These are phyloP conservation scores for Gorsachius goisagi DNA, from an alignment of 2,113 vertebrate species.

Conservation along the genomic window DNA sequence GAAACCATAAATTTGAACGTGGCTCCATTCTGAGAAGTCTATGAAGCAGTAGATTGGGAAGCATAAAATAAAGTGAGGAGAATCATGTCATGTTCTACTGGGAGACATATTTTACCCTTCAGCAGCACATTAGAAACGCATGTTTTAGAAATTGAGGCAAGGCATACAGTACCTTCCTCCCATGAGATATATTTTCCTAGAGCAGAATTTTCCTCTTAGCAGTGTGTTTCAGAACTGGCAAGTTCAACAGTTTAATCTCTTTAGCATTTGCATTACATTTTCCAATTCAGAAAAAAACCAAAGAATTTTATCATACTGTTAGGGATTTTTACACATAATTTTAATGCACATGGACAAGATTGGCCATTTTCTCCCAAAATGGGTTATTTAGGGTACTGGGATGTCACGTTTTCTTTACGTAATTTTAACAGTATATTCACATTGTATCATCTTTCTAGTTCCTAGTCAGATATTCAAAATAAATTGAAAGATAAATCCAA, in stretches of 20 bases:
- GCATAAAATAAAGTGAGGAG: constrained; percentile 53
- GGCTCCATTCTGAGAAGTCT: constrained; percentile 31
- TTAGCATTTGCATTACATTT: neutral
- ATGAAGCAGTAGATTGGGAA: constrained; percentile 33
- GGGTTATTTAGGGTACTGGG: neutral
- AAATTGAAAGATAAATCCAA: neutral
- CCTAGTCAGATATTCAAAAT: neutral
- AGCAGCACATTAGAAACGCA: constrained; percentile 37
- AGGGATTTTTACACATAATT: neutral
- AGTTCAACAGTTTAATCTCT: constrained; percentile 30
- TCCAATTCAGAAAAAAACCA: neutral
- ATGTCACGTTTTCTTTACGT: neutral
- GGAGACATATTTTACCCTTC: constrained; percentile 60
- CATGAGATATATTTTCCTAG: constrained; percentile 28
- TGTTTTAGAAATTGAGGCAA: constrained; percentile 59
- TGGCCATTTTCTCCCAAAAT: neutral
- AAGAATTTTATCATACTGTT: neutral
- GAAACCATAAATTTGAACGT: constrained; percentile 59
- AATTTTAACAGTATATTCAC: neutral
- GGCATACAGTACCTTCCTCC: neutral
- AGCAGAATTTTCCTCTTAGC: constrained; percentile 39
- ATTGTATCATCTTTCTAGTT: neutral
- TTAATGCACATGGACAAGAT: neutral
- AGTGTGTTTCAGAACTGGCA: neutral
- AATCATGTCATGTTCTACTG: constrained; percentile 32